Evolutionary conservation across 2,888 invertebrate species (phyloP), one percentile per base, ranked within the genome.

Genomic region (Apoderus coryli): DNA sequence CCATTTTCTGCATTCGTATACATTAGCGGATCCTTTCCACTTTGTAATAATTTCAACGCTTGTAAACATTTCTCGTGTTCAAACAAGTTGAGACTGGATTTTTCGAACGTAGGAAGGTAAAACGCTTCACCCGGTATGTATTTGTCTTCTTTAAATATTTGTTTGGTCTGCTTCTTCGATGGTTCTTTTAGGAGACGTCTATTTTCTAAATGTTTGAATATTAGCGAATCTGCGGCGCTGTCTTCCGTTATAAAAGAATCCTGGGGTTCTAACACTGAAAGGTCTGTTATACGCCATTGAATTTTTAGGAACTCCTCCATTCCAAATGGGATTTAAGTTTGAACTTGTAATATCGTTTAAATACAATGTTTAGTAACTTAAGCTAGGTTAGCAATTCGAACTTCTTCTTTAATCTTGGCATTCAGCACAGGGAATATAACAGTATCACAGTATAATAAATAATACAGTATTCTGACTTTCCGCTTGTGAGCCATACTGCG

Each of bases 21-120:
- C 19, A 16, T 26, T 7, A 33, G 27, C 10, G 25, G 19, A 22
- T 33, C 31, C 16, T 38, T 38, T 16, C 44, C 46, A 2, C 38
- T 35, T 16, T 46, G 44, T n/a, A 43, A 30, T 10, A 45, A 10
- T 31, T 45, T 41, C 23, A 46, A 27, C 10, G 42, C 42, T 11
- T 33, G 34, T 12, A 48, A 35, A 35, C 46, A 48, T 10, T 39
- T 31, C 9, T 32, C 31, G 16, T 46, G 44, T 13, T 41, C 31
- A 10, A 15, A 13, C 25, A 38, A 35, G 22, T 38, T 44, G 10
- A 46, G 27, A 1, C 6, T 5, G 5, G 38, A 38, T 16, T 38
- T 38, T 5, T 11, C 6, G 22, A 2, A 14, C n/a, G 35, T 23
- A 10, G 25, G 22, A 12, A 7, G 6, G 19, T 19, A 19, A 13